phyloP scores from a whole-genome alignment of 2,797 vertebrate species.

The Anas georgica region DNA sequence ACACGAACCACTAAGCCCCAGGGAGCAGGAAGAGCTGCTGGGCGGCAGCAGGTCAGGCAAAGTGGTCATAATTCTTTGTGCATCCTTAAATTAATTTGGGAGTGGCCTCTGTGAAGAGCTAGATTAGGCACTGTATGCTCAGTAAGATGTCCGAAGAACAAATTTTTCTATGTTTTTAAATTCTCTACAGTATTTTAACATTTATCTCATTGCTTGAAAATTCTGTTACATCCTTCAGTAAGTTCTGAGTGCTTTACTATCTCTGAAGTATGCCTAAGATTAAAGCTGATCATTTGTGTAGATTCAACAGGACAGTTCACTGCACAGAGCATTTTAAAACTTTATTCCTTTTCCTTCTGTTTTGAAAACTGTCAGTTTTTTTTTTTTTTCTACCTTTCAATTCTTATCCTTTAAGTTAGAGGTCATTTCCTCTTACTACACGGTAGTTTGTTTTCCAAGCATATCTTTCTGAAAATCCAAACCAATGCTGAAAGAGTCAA shows the following conservation, averaged over 20 bases:
- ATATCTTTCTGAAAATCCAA: not conserved
- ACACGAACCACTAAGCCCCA: not conserved
- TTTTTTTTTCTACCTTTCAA: not conserved
- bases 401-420: not conserved
- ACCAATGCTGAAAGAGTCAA: not conserved
- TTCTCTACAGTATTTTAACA: not conserved
- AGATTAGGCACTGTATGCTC: not conserved
- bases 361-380: not conserved
- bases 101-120: not conserved
- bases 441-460: not conserved
- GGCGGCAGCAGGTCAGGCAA: not conserved
- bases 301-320: not conserved
- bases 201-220: not conserved
- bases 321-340: not conserved
- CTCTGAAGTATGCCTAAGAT: not conserved
- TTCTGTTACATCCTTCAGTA: not conserved
- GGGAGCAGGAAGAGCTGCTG: not conserved
- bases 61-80: not conserved
- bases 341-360: not conserved
- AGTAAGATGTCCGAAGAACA: not conserved
- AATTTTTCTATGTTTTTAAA: not conserved
- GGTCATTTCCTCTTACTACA: not conserved
- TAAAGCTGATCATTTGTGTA: no score
- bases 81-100: not conserved
- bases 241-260: not conserved